Evolutionary conservation across 2,113 vertebrate genomes (phyloP).

Genomic region (Benitochromis conjunctus): DNA sequence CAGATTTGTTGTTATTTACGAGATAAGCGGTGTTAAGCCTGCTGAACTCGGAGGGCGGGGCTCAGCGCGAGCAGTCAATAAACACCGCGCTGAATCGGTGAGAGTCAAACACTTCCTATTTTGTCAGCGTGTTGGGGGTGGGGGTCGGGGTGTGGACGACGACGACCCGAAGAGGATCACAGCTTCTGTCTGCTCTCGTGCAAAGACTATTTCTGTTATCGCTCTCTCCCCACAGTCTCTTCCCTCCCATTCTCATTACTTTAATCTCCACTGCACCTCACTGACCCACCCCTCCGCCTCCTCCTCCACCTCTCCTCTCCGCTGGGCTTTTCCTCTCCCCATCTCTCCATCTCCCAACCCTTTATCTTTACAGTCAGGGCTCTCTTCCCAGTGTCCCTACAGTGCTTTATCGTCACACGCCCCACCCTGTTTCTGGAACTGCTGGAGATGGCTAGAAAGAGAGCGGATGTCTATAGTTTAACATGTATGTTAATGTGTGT

Average conservation of each 20-base stretch:
- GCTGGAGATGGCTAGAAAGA: background rate
- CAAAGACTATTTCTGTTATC: conserved; percentile 9
- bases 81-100: background rate
- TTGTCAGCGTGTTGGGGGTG: background rate
- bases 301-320: background rate
- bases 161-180: background rate
- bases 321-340: background rate
- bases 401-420: conserved; percentile 2
- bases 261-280: conserved; percentile 21
- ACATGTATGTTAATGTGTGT: background rate
- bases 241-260: conserved; percentile 16
- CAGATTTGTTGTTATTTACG: background rate
- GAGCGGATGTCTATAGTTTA: background rate
- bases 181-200: background rate
- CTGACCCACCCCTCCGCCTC: background rate
- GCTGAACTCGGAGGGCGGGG: background rate
- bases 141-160: background rate
- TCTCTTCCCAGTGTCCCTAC: background rate
- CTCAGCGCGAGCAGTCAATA: background rate
- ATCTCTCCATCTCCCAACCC: background rate
- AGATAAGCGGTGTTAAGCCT: background rate
- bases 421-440: conserved; percentile 38
- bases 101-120: background rate
- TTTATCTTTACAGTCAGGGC: background rate
- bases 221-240: background rate